A percentile compares a stretch with the other conserved stretches of the same genome.
These are phyloP conservation scores for Epinephelus malabaricus DNA, from an alignment of 2,797 vertebrate genomes.

Conservation along the genomic window DNA sequence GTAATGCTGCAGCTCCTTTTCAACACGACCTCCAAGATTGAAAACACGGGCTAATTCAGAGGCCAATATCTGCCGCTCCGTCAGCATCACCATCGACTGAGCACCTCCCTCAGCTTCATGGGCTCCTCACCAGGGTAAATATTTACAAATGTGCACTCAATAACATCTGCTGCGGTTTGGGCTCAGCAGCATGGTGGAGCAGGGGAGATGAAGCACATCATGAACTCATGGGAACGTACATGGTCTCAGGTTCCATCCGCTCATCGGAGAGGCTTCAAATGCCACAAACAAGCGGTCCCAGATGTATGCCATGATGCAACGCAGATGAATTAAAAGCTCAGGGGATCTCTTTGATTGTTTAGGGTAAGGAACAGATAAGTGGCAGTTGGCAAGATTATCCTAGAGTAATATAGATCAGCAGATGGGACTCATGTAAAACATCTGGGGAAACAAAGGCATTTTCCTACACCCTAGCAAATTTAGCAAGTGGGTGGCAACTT, in stretches of 20 bases:
- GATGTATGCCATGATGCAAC: slow-evolving; percentile 77
- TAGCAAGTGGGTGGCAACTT: slow-evolving; percentile 29
- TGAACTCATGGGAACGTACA: slow-evolving; percentile 72
- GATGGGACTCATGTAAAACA: slow-evolving; percentile 58
- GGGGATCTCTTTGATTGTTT: slow-evolving; percentile 68
- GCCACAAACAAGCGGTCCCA: slow-evolving; percentile 78
- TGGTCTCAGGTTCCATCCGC: slow-evolving; percentile 72
- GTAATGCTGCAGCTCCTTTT: slow-evolving; percentile 38
- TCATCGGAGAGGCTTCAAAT: slow-evolving; percentile 67
- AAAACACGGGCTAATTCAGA: slow-evolving; percentile 53
- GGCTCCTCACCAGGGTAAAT: slow-evolving; percentile 74
- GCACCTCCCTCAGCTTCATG: slow-evolving; percentile 59
- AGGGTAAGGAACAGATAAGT: slow-evolving; percentile 60
- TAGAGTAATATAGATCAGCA: slow-evolving; percentile 46
- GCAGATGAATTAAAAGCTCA: slow-evolving; percentile 66
- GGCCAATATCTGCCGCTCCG: slow-evolving; percentile 60
- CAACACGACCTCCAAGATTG: slow-evolving; percentile 35
- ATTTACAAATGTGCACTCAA: slow-evolving; percentile 80
- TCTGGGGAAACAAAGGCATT: slow-evolving; percentile 49
- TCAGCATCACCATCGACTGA: slow-evolving; percentile 32
- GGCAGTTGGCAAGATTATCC: slow-evolving; percentile 52
- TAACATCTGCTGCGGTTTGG: slow-evolving; percentile 79
- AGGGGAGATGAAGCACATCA: slow-evolving; percentile 68
- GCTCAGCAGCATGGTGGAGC: slow-evolving; percentile 47
- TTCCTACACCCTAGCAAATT: slow-evolving; percentile 12